phyloP scores from a whole-genome alignment of 2,113 vertebrate species.

The Rhegmatorhina hoffmannsi region DNA sequence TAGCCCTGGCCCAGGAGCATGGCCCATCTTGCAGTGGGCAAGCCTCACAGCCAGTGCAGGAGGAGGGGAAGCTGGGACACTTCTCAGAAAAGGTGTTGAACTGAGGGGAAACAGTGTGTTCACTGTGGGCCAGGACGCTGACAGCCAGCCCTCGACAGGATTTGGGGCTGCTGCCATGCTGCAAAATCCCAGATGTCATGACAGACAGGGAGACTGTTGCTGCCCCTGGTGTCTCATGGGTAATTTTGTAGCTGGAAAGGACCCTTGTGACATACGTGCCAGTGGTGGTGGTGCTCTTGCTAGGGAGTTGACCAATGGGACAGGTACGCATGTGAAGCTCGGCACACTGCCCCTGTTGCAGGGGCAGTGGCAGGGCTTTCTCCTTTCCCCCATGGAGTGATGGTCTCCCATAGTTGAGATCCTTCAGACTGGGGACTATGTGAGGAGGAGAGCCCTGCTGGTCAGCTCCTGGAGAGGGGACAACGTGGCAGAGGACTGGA shows the following conservation, averaged over 20 bases:
- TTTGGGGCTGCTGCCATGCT: background rate
- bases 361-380: background rate
- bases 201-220: background rate
- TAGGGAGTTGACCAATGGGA: background rate
- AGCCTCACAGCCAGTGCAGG: constrained; percentile 71
- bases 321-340: accelerated
- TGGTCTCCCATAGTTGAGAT: background rate
- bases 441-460: background rate
- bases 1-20: constrained; percentile 68
- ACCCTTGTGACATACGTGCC: background rate
- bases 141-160: background rate
- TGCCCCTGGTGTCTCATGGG: background rate
- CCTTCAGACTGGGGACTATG: accelerated
- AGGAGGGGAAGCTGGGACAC: constrained; percentile 71
- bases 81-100: constrained; percentile 25
- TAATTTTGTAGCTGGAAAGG: background rate
- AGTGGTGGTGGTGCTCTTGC: background rate
- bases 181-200: background rate
- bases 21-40: background rate
- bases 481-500: accelerated
- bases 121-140: background rate
- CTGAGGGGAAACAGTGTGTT: background rate
- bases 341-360: accelerated
- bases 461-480: background rate
- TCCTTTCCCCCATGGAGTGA: accelerated